Base-by-base conservation (phyloP, 1,140 invertebrate genomes). In the Heliconius himera region DNA sequence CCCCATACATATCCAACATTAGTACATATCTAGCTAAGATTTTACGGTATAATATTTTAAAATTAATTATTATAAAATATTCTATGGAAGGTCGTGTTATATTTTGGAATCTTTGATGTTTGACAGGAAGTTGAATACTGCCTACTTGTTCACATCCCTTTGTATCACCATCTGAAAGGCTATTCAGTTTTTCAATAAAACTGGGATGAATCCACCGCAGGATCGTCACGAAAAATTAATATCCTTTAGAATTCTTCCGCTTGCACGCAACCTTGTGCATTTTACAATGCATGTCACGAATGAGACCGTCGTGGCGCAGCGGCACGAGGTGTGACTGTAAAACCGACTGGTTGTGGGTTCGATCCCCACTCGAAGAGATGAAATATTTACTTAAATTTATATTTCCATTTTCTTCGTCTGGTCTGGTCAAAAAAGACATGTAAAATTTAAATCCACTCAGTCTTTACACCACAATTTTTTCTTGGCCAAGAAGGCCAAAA, bases 111-210 rank as follows among this genome's bases (percentile, higher is more conserved):
- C 80, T 79, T 79, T 74, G 76, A 78, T 80, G 75, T 83, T 83
- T 76, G 81, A 81, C 56, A 76, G 73, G 77, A 73, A 75, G 80
- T 81, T 81, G 83, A 81, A 84, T 81, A 81, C 78, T 79, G 81
- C 83, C 80, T 77, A 77, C 76, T 76, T 79, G 82, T 81, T 83
- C 81, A 81, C 81, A 80, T 83, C 76, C 78, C 78, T 80, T 83
- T 84, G 80, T 79, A 81, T 77, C 78, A 79, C 82, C 89, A 88
- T 89, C 87, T 88, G 75, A 89, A 88, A 87, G 85, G 81, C 88
- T 85, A 87, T 88, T 85, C 83, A 82, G 78, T 81, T 84, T 89
- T 88, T 89, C 84, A 89, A 90, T 90, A 88, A 87, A 88, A 82
- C 81, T 84, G 85, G 84, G 79, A 86, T 89, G 88, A 90, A 91